These are phyloP conservation scores for Calameuta pallipes DNA, from an alignment of 2,888 invertebrate species.

Conservation along the genomic window DNA sequence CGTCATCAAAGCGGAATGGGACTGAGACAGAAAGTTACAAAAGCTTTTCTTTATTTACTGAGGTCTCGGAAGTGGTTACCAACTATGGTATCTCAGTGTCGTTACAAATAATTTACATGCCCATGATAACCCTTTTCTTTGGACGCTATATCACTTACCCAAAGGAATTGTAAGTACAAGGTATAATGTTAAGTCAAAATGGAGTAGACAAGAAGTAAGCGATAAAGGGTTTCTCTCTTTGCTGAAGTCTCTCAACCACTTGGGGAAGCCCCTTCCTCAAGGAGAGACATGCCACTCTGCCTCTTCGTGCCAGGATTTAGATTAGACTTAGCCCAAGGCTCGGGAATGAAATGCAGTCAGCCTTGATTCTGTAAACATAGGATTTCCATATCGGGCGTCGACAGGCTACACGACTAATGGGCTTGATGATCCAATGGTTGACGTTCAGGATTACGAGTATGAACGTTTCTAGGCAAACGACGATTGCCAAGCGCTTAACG, in stretches of 20 bases:
- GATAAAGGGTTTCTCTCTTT: not conserved
- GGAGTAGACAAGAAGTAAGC: not conserved
- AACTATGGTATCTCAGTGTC: not conserved
- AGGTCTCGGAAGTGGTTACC: not conserved
- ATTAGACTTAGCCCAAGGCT: not conserved
- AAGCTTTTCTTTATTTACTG: not conserved
- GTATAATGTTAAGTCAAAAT: not conserved
- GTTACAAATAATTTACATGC: not conserved
- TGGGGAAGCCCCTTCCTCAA: not conserved
- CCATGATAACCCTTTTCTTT: not conserved
- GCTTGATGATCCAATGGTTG: constrained; percentile 45
- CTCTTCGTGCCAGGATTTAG: not conserved
- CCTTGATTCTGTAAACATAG: constrained; percentile 49
- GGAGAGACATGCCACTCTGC: not conserved
- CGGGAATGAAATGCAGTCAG: constrained; percentile 30
- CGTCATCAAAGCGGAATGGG: not conserved
- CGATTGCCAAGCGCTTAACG: constrained; percentile 4
- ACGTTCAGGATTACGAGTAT: constrained; percentile 42
- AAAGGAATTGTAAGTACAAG: not conserved
- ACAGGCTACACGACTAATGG: constrained; percentile 43
- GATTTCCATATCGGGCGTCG: constrained; percentile 46
- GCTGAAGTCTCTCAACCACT: not conserved
- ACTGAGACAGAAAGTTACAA: not conserved
- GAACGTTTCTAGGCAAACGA: constrained; percentile 27
- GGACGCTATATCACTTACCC: not conserved